These are phyloP conservation scores for Cranoglanis bouderius DNA, from an alignment of 2,113 vertebrate species.

Conservation along the genomic window DNA sequence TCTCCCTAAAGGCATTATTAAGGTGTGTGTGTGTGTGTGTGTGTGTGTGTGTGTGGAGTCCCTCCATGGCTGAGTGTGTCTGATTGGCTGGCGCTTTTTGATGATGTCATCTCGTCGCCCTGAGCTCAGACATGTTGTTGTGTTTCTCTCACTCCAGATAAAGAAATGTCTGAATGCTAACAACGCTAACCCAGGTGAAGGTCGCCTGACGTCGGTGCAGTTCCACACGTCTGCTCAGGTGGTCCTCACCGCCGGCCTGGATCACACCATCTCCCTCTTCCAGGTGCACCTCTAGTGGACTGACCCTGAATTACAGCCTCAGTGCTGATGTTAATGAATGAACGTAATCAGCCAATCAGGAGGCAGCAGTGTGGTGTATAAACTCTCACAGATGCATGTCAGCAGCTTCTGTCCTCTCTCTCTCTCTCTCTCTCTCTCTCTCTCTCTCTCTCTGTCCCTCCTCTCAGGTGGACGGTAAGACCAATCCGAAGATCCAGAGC, in stretches of 20 bases:
- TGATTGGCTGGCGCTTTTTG: not conserved
- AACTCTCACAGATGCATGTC: not conserved
- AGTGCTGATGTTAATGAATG: not conserved
- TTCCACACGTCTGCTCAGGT: conserved; percentile 92
- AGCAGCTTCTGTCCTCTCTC: not conserved
- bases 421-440: too few species aligned
- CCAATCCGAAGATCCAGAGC: conserved; percentile 92
- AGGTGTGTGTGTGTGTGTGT: conserved; percentile 68
- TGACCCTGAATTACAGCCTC: not conserved
- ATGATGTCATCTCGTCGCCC: not conserved
- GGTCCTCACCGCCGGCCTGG: conserved; percentile 85
- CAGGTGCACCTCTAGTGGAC: conserved; percentile 75
- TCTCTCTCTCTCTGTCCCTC: not conserved
- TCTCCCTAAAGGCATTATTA: conserved; percentile 82
- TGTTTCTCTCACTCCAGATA: conserved; percentile 68
- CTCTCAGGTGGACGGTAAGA: conserved; percentile 88
- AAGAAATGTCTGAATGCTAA: conserved; percentile 85
- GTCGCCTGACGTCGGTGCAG: conserved; percentile 81
- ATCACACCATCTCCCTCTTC: conserved; percentile 86
- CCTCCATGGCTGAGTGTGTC: not conserved
- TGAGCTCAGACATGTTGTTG: not conserved
- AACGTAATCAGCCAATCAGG: not conserved
- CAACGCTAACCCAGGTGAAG: conserved; percentile 73
- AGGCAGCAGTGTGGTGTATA: not conserved
- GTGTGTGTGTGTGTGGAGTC: not conserved